phyloP scores from a whole-genome alignment of 1,140 invertebrate genomes.

The Doryteuthis pealeii region DNA sequence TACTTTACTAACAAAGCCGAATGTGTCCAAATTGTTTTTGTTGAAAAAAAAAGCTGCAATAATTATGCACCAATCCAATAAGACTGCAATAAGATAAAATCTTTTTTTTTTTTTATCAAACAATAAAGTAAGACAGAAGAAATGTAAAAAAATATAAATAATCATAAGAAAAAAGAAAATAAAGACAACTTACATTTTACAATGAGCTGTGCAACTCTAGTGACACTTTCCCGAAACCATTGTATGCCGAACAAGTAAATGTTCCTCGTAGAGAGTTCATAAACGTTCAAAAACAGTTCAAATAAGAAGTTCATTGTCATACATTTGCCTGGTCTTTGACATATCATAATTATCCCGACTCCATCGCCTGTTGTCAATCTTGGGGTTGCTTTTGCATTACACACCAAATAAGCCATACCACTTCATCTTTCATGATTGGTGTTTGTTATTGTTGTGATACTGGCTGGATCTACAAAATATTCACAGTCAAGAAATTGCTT shows the following conservation, averaged over 20 bases:
- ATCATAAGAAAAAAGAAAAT: no score
- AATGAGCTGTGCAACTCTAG: conserved; percentile 67
- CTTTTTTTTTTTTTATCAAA: no score
- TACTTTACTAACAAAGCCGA: no score
- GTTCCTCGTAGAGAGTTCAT: conserved; percentile 78
- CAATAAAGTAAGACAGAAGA: no score
- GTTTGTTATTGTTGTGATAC: conserved; percentile 76
- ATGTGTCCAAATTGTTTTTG: no score
- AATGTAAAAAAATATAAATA: no score
- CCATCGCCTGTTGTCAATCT: conserved; percentile 81
- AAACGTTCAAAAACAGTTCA: no score
- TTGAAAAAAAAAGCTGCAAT: no score
- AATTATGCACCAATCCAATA: no score
- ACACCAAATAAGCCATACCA: conserved; percentile 82
- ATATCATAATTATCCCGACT: conserved; percentile 68
- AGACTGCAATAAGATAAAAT: no score
- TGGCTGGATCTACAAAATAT: conserved; percentile 76
- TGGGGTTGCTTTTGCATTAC: conserved; percentile 83
- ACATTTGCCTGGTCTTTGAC: conserved; percentile 65
- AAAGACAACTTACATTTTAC: conserved; percentile 77
- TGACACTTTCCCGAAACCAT: conserved; percentile 81
- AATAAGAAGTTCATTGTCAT: conserved; percentile 60
- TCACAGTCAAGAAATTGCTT: no score
- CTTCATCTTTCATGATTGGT: conserved; percentile 75
- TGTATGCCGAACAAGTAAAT: conserved; percentile 89